phyloP scores from a whole-genome alignment of 2,888 invertebrate species.

The Acleris sparsana region DNA sequence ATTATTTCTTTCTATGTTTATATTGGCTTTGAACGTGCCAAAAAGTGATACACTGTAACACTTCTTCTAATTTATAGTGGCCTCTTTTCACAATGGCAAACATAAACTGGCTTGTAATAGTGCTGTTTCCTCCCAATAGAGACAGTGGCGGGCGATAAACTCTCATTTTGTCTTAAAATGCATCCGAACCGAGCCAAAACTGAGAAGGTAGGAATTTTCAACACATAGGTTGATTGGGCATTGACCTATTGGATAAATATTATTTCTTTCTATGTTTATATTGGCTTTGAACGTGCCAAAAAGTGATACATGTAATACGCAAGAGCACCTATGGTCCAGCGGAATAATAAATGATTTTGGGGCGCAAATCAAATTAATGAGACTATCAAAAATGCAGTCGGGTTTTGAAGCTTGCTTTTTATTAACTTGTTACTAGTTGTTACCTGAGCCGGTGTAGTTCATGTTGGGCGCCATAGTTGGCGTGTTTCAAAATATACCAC shows the following conservation, averaged over 20 bases:
- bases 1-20: neutral
- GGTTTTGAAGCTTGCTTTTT: no score
- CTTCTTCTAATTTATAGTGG: conserved; percentile 37
- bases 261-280: neutral
- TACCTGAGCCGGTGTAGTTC: neutral
- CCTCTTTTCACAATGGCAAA: conserved; percentile 30
- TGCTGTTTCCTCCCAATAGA: conserved; percentile 23
- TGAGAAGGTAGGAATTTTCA: neutral
- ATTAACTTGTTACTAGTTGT: neutral
- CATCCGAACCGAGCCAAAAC: conserved; percentile 20
- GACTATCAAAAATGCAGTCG: no score
- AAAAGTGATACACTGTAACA: no score
- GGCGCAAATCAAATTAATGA: no score
- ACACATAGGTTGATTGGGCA: neutral
- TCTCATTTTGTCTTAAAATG: conserved; percentile 21
- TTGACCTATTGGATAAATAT: no score
- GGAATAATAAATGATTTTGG: no score
- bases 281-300: neutral
- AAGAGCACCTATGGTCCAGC: no score
- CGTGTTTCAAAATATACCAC: no score
- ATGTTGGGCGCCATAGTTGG: no score
- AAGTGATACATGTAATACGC: no score
- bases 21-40: no score
- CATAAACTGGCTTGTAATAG: conserved; percentile 33
- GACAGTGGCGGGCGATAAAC: conserved; percentile 11